Base-by-base conservation (phyloP, 1,140 invertebrate genomes). In the Aphelenchoides fujianensis region DNA sequence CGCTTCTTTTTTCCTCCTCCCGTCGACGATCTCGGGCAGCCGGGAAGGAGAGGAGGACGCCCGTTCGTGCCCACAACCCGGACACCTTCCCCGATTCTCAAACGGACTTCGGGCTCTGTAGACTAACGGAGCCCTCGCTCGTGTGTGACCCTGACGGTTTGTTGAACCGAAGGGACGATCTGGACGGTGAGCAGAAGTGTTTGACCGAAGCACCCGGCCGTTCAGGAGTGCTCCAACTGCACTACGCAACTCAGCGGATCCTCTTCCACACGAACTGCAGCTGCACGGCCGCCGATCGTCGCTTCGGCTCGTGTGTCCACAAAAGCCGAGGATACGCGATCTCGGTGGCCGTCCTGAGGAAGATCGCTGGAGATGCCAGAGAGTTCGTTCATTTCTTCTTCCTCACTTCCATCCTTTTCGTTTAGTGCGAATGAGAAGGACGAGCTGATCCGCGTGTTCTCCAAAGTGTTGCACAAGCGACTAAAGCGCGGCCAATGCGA, bases 41-140 rank as follows among this genome's bases (percentile, higher is more conserved):
- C n/a, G n/a, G n/a, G n/a, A n/a, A n/a, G n/a, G n/a, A n/a, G n/a
- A n/a, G n/a, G n/a, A n/a, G n/a, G n/a, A n/a, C n/a, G n/a, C n/a
- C n/a, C n/a, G n/a, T n/a, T n/a, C n/a, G n/a, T n/a, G n/a, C n/a
- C n/a, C 19, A 59, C 55, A 59, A 59, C 34, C 69, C 62, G 7
- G 32, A 69, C 19, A 48, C 61, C 5, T 70, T 63, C 67, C 69
- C 69, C n/a, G 69, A 70, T 37, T 70, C 69, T 3, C 28, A 36
- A 23, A 64, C n/a, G 34, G 54, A 70, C 28, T 70, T 69, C 54
- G 2, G 9, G 28, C 19, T 37, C 19, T 70, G 69, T 68, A n/a
- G 34, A n/a, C 31, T 70, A 32, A 32, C 69, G 23, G 23, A 67
- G 30, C 55, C 34, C 5, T 28, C 28, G 1, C 16, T 37, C 9